Percentiles rank a stretch among this genome's conserved stretches.
phyloP scores from a whole-genome alignment of 1,140 invertebrate genomes.

The Ephestia elutella region DNA sequence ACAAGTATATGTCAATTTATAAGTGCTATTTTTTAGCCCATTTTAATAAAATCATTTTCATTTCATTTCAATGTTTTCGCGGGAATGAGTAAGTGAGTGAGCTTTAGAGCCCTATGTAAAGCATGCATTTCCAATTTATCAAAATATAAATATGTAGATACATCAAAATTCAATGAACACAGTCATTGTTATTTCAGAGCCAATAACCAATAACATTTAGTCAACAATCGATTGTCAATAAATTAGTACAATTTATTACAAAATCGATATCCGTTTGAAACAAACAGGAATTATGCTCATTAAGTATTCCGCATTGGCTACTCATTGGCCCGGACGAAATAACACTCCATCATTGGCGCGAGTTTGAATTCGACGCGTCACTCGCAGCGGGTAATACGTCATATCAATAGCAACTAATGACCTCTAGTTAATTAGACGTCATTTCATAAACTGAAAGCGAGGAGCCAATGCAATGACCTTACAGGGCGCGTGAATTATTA shows the following conservation, averaged over 20 bases:
- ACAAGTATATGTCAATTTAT: too few relatives aligned
- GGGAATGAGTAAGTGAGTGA: too few relatives aligned
- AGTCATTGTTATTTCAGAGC: neutral
- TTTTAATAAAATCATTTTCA: too few relatives aligned
- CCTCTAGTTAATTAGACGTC: conserved; percentile 39
- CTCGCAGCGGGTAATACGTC: conserved; percentile 22
- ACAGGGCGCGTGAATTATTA: conserved; percentile 15
- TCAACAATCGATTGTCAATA: neutral
- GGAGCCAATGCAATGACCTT: conserved; percentile 21
- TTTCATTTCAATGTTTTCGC: too few relatives aligned
- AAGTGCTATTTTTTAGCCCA: too few relatives aligned
- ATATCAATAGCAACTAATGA: conserved; percentile 43
- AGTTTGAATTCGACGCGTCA: conserved; percentile 9
- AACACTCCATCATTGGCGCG: conserved; percentile 21
- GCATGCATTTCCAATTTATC: too few relatives aligned
- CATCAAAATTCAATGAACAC: neutral
- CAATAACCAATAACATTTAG: conserved; percentile 1
- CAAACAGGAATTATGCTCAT: conserved; percentile 11
- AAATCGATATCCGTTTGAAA: conserved; percentile 3
- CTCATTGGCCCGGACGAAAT: conserved; percentile 10
- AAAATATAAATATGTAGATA: too few relatives aligned
- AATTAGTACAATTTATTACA: conserved; percentile 4
- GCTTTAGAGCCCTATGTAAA: too few relatives aligned
- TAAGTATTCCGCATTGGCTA: conserved; percentile 10
- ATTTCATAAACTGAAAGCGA: conserved; percentile 35